A percentile compares a stretch with the other conserved stretches of the same genome.
phyloP scores from a whole-genome alignment of 2,113 vertebrate species.

The Ibidorhyncha struthersii region DNA sequence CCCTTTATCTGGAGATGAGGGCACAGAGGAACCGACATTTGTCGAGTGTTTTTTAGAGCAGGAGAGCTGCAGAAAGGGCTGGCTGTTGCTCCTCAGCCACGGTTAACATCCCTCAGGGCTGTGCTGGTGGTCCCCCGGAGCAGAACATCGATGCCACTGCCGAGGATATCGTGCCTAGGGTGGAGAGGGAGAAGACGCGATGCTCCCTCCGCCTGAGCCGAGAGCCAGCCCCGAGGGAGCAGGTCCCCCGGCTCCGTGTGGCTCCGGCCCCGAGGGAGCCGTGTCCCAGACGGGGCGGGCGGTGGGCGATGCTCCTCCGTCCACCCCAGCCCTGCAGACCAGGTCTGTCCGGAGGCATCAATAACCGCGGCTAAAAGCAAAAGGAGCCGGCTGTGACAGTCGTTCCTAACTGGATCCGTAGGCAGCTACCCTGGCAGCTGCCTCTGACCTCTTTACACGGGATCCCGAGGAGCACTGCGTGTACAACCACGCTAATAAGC shows the following conservation, averaged over 20 bases:
- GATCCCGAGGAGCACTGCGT: neutral
- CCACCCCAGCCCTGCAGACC: neutral
- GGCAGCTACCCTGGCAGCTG: neutral
- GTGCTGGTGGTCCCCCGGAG: neutral
- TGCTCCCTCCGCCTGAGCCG: fast-evolving
- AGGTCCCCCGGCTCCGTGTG: fast-evolving
- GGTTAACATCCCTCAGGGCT: neutral
- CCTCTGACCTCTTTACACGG: neutral
- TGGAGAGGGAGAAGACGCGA: neutral
- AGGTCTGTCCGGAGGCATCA: neutral
- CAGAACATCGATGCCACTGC: neutral
- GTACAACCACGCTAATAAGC: neutral
- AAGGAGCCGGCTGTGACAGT: neutral
- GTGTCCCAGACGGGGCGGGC: neutral
- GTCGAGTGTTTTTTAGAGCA: neutral
- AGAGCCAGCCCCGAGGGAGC: neutral
- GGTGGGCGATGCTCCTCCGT: neutral
- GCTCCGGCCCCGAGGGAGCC: neutral
- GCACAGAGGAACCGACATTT: neutral
- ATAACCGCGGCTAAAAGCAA: neutral
- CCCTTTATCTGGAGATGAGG: neutral
- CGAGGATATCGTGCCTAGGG: neutral
- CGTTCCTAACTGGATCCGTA: neutral
- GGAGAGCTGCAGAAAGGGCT: neutral
- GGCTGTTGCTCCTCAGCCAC: neutral